Evolutionary conservation across 1,140 invertebrate genomes (phyloP).

Genomic region (Ruditapes philippinarum): DNA sequence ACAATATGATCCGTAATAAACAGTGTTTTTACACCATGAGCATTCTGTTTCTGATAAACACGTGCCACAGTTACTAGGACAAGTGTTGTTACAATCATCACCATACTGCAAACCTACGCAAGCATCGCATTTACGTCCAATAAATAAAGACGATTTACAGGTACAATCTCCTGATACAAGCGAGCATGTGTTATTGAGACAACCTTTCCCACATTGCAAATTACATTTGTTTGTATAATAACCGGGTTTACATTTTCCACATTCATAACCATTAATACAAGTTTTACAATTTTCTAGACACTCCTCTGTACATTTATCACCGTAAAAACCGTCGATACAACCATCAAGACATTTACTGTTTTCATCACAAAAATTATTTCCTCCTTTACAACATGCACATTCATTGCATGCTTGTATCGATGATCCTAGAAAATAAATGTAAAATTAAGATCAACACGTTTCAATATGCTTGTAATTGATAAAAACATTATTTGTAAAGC

Average conservation of each 20-base stretch:
- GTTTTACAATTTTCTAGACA: not conserved
- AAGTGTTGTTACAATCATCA: not conserved
- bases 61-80: not conserved
- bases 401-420: too few relatives aligned
- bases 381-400: too few relatives aligned
- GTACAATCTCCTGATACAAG: not conserved
- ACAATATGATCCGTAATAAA: not conserved
- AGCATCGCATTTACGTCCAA: not conserved
- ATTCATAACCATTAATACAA: not conserved
- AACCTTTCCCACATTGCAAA: not conserved
- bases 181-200: not conserved
- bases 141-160: not conserved
- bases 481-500: too few relatives aligned
- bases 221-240: not conserved
- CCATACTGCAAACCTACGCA: not conserved
- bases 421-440: too few relatives aligned
- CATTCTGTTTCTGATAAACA: not conserved
- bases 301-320: not conserved
- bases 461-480: too few relatives aligned
- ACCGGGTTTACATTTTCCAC: not conserved
- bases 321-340: not conserved
- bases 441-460: too few relatives aligned
- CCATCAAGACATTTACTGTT: not conserved
- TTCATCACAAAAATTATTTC: not conserved
- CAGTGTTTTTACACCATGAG: not conserved